Evolutionary conservation across 2,797 vertebrate genomes (phyloP).

Genomic region (Coreius guichenoti): DNA sequence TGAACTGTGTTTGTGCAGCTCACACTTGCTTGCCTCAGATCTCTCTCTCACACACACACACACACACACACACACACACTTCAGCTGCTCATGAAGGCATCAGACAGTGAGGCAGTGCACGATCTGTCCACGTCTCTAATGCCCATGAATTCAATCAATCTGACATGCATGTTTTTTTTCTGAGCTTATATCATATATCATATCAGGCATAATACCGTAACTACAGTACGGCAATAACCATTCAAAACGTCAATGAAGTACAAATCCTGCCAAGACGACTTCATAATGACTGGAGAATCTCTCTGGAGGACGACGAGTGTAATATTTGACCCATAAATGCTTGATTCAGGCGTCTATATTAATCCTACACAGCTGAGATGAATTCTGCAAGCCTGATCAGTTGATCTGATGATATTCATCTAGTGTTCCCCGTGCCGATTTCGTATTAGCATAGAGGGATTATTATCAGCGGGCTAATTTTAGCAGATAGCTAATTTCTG

Average conservation of each 20-base stretch:
- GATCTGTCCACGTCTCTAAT: neutral
- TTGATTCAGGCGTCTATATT: slow-evolving; percentile 61
- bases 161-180: slow-evolving; percentile 8
- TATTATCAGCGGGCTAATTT: slow-evolving; percentile 52
- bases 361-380: slow-evolving; percentile 57
- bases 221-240: slow-evolving; percentile 12
- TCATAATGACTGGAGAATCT: neutral
- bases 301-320: neutral
- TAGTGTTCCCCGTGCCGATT: slow-evolving; percentile 33
- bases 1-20: too few species aligned
- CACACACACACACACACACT: too few species aligned
- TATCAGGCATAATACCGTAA: slow-evolving; percentile 20
- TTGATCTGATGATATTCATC: slow-evolving; percentile 55
- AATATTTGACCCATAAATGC: slow-evolving; percentile 64
- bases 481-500: slow-evolving; percentile 43
- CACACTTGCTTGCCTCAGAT: too few species aligned
- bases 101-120: too few species aligned
- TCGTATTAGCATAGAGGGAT: slow-evolving; percentile 52
- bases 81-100: too few species aligned
- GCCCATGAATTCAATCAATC: slow-evolving; percentile 11
- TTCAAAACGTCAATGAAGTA: neutral
- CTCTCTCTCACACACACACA: too few species aligned
- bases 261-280: slow-evolving; percentile 10
- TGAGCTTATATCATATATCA: neutral
- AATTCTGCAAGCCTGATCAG: slow-evolving; percentile 58